Conservation (phyloP, 2,888 invertebrate species). For the Drosophila putrida region DNA sequence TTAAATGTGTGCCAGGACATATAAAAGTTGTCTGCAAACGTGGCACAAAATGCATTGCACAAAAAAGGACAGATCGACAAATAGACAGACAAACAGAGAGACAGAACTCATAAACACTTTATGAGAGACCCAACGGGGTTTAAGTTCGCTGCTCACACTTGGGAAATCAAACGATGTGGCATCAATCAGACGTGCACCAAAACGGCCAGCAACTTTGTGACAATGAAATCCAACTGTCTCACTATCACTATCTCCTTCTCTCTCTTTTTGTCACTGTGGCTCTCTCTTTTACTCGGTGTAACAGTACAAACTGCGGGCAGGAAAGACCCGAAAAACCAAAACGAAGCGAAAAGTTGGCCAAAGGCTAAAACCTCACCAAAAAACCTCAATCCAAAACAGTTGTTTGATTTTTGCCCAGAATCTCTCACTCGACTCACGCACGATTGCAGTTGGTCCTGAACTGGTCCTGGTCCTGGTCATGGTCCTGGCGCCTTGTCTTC, state of each 20-base stretch:
- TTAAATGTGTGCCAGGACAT: constrained; percentile 37
- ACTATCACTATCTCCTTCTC: not conserved
- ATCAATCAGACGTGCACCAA: constrained; percentile 56
- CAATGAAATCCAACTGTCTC: constrained; percentile 72
- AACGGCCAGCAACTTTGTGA: constrained; percentile 61
- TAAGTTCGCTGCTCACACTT: constrained; percentile 49
- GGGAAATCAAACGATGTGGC: constrained; percentile 77
- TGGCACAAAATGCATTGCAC: constrained; percentile 46
- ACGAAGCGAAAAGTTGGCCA: constrained; percentile 43
- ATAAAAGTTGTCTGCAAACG: constrained; percentile 62
- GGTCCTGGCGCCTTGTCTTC: constrained; percentile 42
- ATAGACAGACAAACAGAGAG: constrained; percentile 17
- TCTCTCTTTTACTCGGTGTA: constrained; percentile 19
- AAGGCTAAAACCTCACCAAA: constrained; percentile 57
- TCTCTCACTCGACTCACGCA: constrained; percentile 37
- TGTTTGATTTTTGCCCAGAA: constrained; percentile 33
- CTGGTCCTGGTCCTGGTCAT: too few relatives aligned
- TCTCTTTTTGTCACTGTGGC: not conserved
- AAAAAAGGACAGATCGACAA: constrained; percentile 10
- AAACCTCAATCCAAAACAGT: constrained; percentile 30
- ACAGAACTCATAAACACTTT: constrained; percentile 71
- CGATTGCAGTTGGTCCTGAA: constrained; percentile 14
- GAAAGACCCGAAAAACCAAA: constrained; percentile 24
- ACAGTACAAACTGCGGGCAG: constrained; percentile 29
- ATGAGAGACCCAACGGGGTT: constrained; percentile 55